Evolutionary conservation across 2,888 invertebrate species (phyloP), one percentile per base, ranked within the genome.

Genomic region (Chironomus tentans): DNA sequence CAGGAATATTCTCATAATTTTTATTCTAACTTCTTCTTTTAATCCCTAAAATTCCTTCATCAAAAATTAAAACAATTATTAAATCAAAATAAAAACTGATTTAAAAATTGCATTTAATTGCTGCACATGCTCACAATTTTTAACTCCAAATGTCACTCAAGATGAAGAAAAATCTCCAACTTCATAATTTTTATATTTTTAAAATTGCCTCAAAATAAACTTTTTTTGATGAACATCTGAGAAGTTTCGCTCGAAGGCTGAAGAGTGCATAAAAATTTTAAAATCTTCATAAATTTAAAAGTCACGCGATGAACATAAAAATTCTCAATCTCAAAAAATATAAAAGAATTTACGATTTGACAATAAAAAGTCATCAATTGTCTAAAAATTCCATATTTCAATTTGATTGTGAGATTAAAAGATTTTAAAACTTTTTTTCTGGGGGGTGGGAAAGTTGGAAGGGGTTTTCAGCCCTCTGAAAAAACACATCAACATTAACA

Each of bases 381-480:
- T 22, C 1, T 22, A 65, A 65, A 68, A 68, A 56, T 71, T 28
- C 71, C 50, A 71, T 71, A 71, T 50, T 56, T 71, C 56, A 71
- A 22, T 71, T 28, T 24, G 24, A 24, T 21, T 22, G 65, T 15
- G 18, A 24, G 71, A 71, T 71, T 71, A 71, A 71, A 71, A 71
- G 71, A 71, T 71, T 71, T 70, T n/a, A 12, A 70, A 70, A 47
- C 10, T 38, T 38, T 38, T 38, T 10, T 38, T 38, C 4, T 38
- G 2, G 21, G 48, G 6, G n/a, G n/a, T n/a, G n/a, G n/a, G n/a
- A n/a, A n/a, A n/a, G n/a, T n/a, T 47, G n/a, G 13, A 47, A 15
- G 22, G 21, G 12, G 13, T 22, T 28, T 61, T 28, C 12, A 38
- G 13, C 15, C 12, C 22, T 2, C 13, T 4, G 12, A 28, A n/a